phyloP scores from a whole-genome alignment of 92 coral and sea anemone species.

The Parazoanthus swiftii region DNA sequence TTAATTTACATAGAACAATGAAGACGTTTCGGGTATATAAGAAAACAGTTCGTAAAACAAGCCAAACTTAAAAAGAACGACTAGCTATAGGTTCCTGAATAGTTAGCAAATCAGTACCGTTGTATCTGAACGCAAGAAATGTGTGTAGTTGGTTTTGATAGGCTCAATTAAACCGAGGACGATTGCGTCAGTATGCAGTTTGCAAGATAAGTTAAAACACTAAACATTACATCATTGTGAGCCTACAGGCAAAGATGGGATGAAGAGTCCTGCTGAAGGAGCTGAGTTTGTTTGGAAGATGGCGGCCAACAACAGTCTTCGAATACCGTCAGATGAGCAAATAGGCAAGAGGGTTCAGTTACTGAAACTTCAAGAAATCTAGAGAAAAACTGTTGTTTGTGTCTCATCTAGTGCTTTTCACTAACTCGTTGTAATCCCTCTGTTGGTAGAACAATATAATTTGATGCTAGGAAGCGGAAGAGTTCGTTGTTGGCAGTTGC shows the following conservation, averaged over 20 bases:
- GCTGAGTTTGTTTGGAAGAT: background rate
- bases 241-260: background rate
- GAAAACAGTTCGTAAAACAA: too few relatives aligned
- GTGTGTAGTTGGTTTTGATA: background rate
- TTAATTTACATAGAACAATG: background rate
- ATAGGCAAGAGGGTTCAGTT: background rate
- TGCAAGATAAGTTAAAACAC: background rate
- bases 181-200: too few relatives aligned
- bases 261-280: constrained; percentile 16
- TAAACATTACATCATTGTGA: background rate
- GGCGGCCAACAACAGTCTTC: background rate
- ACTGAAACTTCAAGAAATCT: background rate
- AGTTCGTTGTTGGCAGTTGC: too few relatives aligned
- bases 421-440: too few relatives aligned
- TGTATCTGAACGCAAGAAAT: too few relatives aligned
- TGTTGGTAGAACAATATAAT: too few relatives aligned
- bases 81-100: background rate
- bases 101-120: background rate
- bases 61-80: background rate
- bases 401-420: too few relatives aligned
- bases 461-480: too few relatives aligned
- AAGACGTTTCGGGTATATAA: background rate
- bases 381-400: background rate
- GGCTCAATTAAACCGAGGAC: background rate
- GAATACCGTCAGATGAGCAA: background rate